phyloP scores from a whole-genome alignment of 2,888 invertebrate genomes.

The Agrilus biguttatus region DNA sequence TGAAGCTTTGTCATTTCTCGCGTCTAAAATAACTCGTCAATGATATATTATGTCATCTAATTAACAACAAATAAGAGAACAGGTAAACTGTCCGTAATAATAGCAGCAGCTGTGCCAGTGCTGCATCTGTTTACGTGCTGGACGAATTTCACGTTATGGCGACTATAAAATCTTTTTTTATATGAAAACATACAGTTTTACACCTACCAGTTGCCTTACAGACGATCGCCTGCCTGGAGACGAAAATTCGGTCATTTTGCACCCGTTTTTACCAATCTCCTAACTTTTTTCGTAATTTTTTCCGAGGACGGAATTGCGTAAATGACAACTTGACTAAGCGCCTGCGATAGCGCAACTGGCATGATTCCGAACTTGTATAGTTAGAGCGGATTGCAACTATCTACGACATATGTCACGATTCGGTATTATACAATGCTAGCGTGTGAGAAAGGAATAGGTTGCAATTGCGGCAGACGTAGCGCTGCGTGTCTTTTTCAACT shows the following conservation, averaged over 20 bases:
- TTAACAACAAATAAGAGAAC: too few relatives aligned
- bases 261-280: constrained; percentile 20
- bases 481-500: too few relatives aligned
- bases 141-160: constrained; percentile 50
- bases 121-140: constrained; percentile 40
- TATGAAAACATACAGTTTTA: constrained; percentile 6
- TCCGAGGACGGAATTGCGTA: constrained; percentile 11
- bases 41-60: too few relatives aligned
- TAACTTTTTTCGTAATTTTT: constrained; percentile 18
- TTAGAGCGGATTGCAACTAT: background rate
- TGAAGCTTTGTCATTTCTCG: too few relatives aligned
- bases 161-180: constrained; percentile 18
- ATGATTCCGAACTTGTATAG: constrained; percentile 6
- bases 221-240: constrained; percentile 43
- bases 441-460: too few relatives aligned
- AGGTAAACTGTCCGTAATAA: too few relatives aligned
- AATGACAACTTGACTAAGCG: constrained; percentile 18
- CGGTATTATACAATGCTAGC: too few relatives aligned
- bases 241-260: constrained; percentile 45
- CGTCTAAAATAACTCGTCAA: too few relatives aligned
- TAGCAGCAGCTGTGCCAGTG: constrained; percentile 17
- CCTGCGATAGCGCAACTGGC: constrained; percentile 28
- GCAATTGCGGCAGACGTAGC: too few relatives aligned
- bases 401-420: background rate
- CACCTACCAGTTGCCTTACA: constrained; percentile 48